phyloP scores from a whole-genome alignment of 1,140 invertebrate genomes.

The Probaryconus sp. region DNA sequence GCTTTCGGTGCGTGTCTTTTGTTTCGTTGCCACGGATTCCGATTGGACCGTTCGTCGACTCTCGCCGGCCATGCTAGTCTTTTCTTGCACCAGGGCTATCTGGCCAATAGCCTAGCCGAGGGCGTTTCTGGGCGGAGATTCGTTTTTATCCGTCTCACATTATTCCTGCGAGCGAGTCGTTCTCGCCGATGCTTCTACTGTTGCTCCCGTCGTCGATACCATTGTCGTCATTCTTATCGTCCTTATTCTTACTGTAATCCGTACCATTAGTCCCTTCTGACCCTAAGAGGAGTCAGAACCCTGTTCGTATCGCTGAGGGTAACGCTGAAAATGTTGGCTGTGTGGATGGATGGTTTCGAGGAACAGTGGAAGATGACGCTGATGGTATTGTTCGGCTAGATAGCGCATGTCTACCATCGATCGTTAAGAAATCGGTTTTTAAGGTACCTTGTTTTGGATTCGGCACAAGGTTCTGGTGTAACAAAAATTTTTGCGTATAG shows the following conservation, averaged over 20 bases:
- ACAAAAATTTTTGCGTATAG: too few relatives aligned
- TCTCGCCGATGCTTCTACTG: constrained; percentile 4
- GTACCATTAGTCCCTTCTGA: constrained; percentile 26
- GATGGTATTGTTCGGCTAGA: background rate
- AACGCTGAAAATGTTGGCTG: background rate
- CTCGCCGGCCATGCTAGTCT: constrained; percentile 75
- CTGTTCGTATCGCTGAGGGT: constrained; percentile 12
- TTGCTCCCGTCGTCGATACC: constrained; percentile 44
- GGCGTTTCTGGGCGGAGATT: constrained; percentile 76
- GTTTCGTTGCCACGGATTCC: constrained; percentile 69
- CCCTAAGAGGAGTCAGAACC: constrained; percentile 17
- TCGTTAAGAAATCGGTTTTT: background rate
- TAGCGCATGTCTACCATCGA: constrained; percentile 2
- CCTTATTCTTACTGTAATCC: constrained; percentile 45
- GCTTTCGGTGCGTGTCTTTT: constrained; percentile 71
- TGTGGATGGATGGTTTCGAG: background rate
- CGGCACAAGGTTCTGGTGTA: too few relatives aligned
- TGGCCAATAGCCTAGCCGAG: constrained; percentile 77
- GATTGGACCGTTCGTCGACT: constrained; percentile 75
- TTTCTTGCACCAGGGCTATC: constrained; percentile 72
- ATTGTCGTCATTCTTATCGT: constrained; percentile 69
- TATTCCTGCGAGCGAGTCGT: constrained; percentile 30
- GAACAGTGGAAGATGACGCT: constrained; percentile 9
- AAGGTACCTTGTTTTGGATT: too few relatives aligned
- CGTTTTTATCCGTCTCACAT: constrained; percentile 53